Evolutionary conservation across 1,140 invertebrate genomes (phyloP).

Genomic region (Panagrolaimus sp.): DNA sequence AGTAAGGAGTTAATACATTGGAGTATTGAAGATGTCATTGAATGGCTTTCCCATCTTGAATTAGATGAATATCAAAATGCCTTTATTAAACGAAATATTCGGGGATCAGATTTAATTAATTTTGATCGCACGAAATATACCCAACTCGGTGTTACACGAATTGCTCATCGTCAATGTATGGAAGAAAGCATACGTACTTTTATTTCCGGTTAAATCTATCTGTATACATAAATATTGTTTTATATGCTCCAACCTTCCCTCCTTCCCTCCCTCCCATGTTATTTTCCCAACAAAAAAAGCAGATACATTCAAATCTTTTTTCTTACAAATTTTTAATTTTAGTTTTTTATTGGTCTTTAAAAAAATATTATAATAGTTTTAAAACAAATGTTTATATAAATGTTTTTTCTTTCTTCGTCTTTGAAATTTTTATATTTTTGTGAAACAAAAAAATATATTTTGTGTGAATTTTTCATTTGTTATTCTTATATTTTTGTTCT

Average conservation of each 20-base stretch:
- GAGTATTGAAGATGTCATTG: conserved; percentile 61
- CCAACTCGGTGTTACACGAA: conserved; percentile 63
- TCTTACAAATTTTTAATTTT: too few species aligned
- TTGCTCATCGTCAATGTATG: conserved; percentile 64
- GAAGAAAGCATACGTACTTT: conserved; percentile 48
- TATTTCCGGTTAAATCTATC: neutral
- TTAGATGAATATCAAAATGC: conserved; percentile 62
- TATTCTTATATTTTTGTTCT: too few species aligned
- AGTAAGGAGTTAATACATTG: conserved; percentile 61
- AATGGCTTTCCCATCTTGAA: conserved; percentile 62
- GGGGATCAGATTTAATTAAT: conserved; percentile 60
- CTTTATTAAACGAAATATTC: conserved; percentile 61
- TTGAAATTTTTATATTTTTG: too few species aligned
- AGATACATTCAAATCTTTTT: too few species aligned
- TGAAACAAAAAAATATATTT: too few species aligned
- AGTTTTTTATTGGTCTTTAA: too few species aligned
- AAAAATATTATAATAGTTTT: too few species aligned
- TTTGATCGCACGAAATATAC: conserved; percentile 63
- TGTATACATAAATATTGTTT: neutral
- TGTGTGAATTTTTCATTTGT: too few species aligned
- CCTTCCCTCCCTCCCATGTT: too few species aligned
- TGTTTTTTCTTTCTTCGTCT: too few species aligned
- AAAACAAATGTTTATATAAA: too few species aligned
- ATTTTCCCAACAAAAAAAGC: too few species aligned
- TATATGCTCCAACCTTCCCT: conserved; percentile 2